Base-by-base conservation (phyloP, 2,113 vertebrate genomes). In the Dasyurus viverrinus region DNA sequence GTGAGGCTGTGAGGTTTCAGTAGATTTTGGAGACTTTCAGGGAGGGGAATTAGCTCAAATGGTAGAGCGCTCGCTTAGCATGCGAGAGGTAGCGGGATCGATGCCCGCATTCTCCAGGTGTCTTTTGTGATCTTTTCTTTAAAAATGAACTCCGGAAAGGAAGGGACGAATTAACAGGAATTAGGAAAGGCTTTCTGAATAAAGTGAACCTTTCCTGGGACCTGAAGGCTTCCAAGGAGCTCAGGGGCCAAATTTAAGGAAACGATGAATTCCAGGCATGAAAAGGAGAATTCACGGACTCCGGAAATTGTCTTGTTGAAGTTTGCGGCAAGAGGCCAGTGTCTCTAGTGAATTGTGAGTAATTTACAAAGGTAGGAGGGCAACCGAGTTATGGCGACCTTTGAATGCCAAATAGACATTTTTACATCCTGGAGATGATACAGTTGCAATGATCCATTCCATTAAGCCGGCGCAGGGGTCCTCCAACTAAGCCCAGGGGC, bases 1-100 rank as follows among this genome's bases (percentile, higher is more conserved):
- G 6, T 22, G 19, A 42, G 19, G 36, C 36, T 76, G 36, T n/a
- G 36, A 76, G 16, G 36, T 84, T 84, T 42, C 19, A 22, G 16
- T 23, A n/a, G 19, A n/a, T 84, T 84, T 84, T 8, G 0, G 0
- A 2, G 2, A 1, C 2, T 84, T 8, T 23, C 16, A 2, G 68
- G 16, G 16, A 42, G 68, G 68, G 68, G 68, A 84, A 84, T 84
- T 84, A 84, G 68, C 68, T 84, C 68, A 84, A 84, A 84, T 84
- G 68, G 68, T 84, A 84, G 68, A 84, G 68, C 68, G 68, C 68
- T 84, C 68, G 68, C 68, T 84, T 84, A 84, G 68, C 68, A 84
- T 84, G 68, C 19, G 68, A 84, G 68, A 84, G 68, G 68, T 84
- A 84, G 68, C 68, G 68, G 68, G 68, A 84, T 84, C 68, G 68